Base-by-base conservation (phyloP, 2,888 invertebrate genomes). In the Lasioglossum calceatum region DNA sequence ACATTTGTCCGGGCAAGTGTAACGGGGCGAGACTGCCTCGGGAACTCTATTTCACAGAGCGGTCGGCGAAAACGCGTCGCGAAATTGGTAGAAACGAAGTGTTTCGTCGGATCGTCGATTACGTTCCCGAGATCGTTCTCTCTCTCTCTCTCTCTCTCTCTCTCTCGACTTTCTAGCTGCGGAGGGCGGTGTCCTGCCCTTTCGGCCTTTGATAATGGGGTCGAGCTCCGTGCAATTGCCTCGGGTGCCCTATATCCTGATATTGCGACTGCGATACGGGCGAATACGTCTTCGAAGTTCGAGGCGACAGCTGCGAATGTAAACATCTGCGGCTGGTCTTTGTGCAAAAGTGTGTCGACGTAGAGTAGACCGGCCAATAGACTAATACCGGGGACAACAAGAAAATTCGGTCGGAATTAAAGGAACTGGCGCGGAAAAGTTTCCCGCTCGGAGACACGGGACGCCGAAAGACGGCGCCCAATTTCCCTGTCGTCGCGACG, bases 171-270 rank as follows among this genome's bases (percentile, higher is more conserved):
- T 19, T 50, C 7, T 5, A 72, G 8, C 0, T 16, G 19, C 2
- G 44, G 16, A 1, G 10, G 32, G 1, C 19, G 32, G 36, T 58
- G 27, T 42, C 50, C n/a, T 81, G 85, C 80, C 85, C 87, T 89
- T 85, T 85, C 85, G 87, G 87, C 82, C 84, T 87, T 90, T 85
- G 79, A 79, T 78, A 84, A 82, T 78, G 76, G 73, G 81, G 81
- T 81, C 88, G 90, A 90, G 89, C 84, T 88, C 91, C 76, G 77
- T 47, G 80, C 81, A 75, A 87, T 77, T 81, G 83, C 81, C 74
- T 74, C 74, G 47, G 70, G 74, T 88, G 84, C 79, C 79, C 88
- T 77, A 86, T 88, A 84, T 82, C 75, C 78, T 81, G 27, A 76
- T 85, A 85, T 85, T 74, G n/a, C 77, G 50, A 72, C 32, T 76